Evolutionary conservation across 2,113 vertebrate species (phyloP).

Genomic region (Scatophagus argus): DNA sequence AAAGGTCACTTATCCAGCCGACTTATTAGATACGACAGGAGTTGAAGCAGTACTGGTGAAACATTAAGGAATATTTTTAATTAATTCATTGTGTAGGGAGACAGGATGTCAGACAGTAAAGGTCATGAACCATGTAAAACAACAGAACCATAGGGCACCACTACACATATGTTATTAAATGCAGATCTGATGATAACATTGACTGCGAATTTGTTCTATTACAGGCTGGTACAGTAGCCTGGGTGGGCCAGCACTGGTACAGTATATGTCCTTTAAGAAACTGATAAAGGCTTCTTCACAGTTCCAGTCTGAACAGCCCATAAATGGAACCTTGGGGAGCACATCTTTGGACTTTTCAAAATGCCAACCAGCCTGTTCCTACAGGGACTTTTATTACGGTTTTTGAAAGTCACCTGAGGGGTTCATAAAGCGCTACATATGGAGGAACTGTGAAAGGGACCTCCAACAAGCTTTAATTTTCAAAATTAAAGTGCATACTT

Average conservation of each 20-base stretch:
- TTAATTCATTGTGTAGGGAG: constrained; percentile 1
- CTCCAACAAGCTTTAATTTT: constrained; percentile 36
- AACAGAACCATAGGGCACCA: constrained; percentile 9
- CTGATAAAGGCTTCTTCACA: constrained; percentile 52
- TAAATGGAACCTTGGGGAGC: constrained; percentile 45
- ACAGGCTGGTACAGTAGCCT: background rate
- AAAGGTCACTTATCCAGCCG: constrained; percentile 25
- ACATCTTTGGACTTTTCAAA: constrained; percentile 53
- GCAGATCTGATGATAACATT: constrained; percentile 27
- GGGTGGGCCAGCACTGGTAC: constrained; percentile 13
- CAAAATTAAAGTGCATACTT: constrained; percentile 48
- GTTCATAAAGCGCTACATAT: constrained; percentile 41
- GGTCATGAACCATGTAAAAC: constrained; percentile 33
- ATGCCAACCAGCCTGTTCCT: constrained; percentile 30
- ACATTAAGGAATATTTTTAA: constrained; percentile 36
- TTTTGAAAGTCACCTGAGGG: constrained; percentile 38
- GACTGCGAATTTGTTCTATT: constrained; percentile 20
- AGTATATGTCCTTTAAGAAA: constrained; percentile 32
- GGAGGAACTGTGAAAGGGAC: constrained; percentile 33
- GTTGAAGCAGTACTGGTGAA: constrained; percentile 13
- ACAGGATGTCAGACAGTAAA: constrained; percentile 31
- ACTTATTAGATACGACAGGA: constrained; percentile 13
- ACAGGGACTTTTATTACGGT: constrained; percentile 10
- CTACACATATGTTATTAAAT: constrained; percentile 26
- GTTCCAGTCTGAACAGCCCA: constrained; percentile 36